Evolutionary conservation across 2,113 vertebrate species (phyloP), one percentile per base, ranked within the genome.

Genomic region (Pterocles orientalis): DNA sequence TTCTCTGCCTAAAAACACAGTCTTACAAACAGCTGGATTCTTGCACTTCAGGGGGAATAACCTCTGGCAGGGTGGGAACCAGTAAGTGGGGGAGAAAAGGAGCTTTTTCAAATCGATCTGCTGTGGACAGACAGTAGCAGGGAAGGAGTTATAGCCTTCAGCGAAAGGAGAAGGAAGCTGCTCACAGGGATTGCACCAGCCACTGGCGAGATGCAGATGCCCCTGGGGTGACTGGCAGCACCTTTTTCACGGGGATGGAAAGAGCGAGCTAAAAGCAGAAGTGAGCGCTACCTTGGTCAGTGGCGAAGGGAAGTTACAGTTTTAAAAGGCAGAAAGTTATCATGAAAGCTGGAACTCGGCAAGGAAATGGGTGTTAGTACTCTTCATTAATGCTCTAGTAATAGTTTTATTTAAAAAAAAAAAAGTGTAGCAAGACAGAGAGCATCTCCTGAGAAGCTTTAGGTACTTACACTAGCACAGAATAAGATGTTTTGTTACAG

Each of bases 241-340:
- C n/a, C 41, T 62, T 58, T 14, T 7, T 58, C 82, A 53, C 0
- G 0, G 36, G 3, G 5, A n/a, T 2, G 33, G 2, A n/a, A 82
- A 82, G 34, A 86, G 34, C 43, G 75, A 56, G 61, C 53, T 45
- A 50, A 86, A 72, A 93, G 71, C 51, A 39, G 11, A 24, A 78
- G 79, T n/a, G 68, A 94, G 68, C 1, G 1, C 53, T 86, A 33
- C 92, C 29, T 72, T 8, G 3, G 29, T 41, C 50, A 7, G 72
- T 20, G 76, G n/a, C 47, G 33, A 80, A 88, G 14, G 48, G 41
- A 60, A 82, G 20, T 20, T 50, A 57, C 10, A 12, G 17, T 92
- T 90, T 89, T 16, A 68, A 80, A 88, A 89, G 65, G 77, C n/a
- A 76, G 61, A 51, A 88, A 31, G 57, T 50, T 71, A 65, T 54